Conservation (phyloP, 92 coral and sea anemone genomes). For the Diadumene lineata region DNA sequence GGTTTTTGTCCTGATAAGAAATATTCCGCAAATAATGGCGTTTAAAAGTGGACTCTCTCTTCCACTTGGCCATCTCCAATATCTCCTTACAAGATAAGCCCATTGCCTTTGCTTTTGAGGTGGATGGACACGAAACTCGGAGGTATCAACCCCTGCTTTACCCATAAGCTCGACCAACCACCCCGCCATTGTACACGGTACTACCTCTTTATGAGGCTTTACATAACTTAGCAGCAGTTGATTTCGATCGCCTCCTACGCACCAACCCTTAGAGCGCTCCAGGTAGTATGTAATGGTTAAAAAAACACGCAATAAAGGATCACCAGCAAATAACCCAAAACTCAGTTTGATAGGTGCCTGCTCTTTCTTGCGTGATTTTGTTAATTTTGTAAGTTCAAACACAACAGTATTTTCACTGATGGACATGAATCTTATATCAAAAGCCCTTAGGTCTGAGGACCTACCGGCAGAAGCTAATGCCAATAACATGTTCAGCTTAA, state of each 20-base stretch:
- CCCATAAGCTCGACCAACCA: slow-evolving; percentile 35
- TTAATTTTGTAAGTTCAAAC: slow-evolving; percentile 21
- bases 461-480: slow-evolving; percentile 44
- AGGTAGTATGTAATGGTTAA: slow-evolving; percentile 11
- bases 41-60: slow-evolving; percentile 38
- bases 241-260: not conserved
- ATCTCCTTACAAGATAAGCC: slow-evolving; percentile 43
- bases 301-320: slow-evolving; percentile 27
- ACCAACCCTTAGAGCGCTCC: slow-evolving; percentile 30
- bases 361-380: slow-evolving; percentile 27
- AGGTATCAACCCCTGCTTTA: slow-evolving; percentile 44
- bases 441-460: slow-evolving; percentile 36
- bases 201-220: slow-evolving; percentile 47
- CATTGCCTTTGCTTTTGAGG: slow-evolving; percentile 42
- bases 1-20: slow-evolving; percentile 6
- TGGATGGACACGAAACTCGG: slow-evolving; percentile 38
- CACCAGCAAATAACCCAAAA: not conserved
- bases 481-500: not conserved
- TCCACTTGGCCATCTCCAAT: slow-evolving; percentile 38
- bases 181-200: slow-evolving; percentile 42
- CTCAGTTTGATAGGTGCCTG: slow-evolving; percentile 24
- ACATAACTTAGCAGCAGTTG: slow-evolving; percentile 42
- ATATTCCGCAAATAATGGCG: slow-evolving; percentile 33
- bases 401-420: not conserved
- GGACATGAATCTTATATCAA: slow-evolving; percentile 28